Evolutionary conservation across 2,797 vertebrate genomes (phyloP).

Genomic region (Acrossocheilus wenchowensis): DNA sequence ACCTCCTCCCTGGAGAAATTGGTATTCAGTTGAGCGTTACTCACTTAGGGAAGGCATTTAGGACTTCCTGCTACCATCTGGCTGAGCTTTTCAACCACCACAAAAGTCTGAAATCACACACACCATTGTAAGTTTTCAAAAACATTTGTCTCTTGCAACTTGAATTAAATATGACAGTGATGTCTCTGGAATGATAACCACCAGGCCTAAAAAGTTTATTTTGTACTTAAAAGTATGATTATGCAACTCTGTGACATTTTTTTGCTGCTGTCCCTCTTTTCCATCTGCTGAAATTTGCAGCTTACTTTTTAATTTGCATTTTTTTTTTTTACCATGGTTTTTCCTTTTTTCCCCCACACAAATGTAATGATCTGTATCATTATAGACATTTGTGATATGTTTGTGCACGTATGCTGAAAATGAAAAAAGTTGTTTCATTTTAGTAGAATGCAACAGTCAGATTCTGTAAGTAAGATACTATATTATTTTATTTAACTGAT

Average conservation of each 20-base stretch:
- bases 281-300: background rate
- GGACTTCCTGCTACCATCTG: conserved; percentile 55
- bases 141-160: conserved; percentile 33
- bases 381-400: background rate
- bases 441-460: background rate
- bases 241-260: background rate
- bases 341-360: too few relatives aligned
- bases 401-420: background rate
- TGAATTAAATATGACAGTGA: conserved; percentile 20
- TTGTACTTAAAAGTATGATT: conserved; percentile 4
- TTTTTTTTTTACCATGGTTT: background rate
- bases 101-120: conserved; percentile 44
- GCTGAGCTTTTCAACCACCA: conserved; percentile 37
- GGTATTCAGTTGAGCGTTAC: conserved; percentile 77
- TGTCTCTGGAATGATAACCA: background rate
- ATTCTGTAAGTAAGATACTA: background rate
- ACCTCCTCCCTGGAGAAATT: conserved; percentile 75
- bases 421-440: too few relatives aligned
- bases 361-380: background rate
- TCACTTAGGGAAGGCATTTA: conserved; percentile 78
- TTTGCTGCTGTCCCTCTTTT: background rate
- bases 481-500: background rate
- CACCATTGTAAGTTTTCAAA: conserved; percentile 26
- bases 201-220: background rate
- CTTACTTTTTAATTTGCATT: background rate